These are phyloP conservation scores for Xestia c-nigrum DNA, from an alignment of 2,888 invertebrate species.

Conservation along the genomic window DNA sequence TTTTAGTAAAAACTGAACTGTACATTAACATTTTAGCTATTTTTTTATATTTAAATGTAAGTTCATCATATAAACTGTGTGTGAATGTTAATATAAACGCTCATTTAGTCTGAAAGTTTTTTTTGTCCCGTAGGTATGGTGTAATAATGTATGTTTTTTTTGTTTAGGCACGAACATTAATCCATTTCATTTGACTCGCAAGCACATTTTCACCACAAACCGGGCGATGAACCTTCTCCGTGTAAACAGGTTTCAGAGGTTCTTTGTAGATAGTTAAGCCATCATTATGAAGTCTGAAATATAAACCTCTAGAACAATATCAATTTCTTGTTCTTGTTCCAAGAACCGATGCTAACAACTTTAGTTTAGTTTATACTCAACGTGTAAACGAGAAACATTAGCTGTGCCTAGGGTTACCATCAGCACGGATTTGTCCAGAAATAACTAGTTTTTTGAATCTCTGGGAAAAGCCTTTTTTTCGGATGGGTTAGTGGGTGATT, in stretches of 20 bases:
- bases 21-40: not conserved
- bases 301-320: not conserved
- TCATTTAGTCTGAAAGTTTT: too few species aligned
- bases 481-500: too few species aligned
- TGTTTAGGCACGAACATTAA: not conserved
- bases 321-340: slow-evolving; percentile 4
- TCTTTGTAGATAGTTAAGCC: slow-evolving; percentile 8
- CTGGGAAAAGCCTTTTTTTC: too few species aligned
- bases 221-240: not conserved
- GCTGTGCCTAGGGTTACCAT: not conserved
- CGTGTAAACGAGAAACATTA: not conserved
- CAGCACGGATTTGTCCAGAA: not conserved
- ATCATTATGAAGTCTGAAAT: slow-evolving; percentile 4
- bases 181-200: not conserved
- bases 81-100: too few species aligned
- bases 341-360: not conserved
- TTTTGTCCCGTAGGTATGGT: too few species aligned
- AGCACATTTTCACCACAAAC: not conserved
- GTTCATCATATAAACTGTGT: too few species aligned
- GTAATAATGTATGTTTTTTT: too few species aligned
- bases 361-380: not conserved
- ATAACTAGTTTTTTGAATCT: not conserved
- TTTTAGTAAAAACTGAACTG: not conserved
- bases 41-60: not conserved
- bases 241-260: not conserved